These are phyloP conservation scores for Campopleginae sp. DNA, from an alignment of 2,888 invertebrate genomes.

Conservation along the genomic window DNA sequence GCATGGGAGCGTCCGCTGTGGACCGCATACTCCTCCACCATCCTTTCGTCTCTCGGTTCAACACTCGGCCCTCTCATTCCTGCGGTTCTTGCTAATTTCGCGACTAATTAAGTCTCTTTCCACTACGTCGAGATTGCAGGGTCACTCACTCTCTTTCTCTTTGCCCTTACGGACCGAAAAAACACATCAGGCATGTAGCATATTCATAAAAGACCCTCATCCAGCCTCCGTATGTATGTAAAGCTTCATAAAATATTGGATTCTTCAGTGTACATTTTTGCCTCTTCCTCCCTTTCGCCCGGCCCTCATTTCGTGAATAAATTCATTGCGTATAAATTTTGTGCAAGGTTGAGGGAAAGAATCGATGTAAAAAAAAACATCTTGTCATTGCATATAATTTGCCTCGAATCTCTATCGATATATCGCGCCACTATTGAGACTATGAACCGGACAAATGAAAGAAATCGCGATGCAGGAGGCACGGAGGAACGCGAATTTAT, in stretches of 20 bases:
- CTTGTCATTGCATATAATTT: not conserved
- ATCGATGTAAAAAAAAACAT: not conserved
- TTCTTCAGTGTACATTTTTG: not conserved
- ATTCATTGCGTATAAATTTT: not conserved
- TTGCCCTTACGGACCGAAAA: not conserved
- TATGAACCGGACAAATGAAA: not conserved
- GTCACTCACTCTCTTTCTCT: slow-evolving; percentile 19
- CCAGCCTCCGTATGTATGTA: not conserved
- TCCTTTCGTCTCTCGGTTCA: slow-evolving; percentile 34
- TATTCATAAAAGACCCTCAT: not conserved
- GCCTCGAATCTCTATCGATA: not conserved
- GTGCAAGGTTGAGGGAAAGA: not conserved
- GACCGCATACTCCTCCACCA: slow-evolving; percentile 13
- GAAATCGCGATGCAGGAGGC: not conserved
- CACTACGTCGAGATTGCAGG: slow-evolving; percentile 68
- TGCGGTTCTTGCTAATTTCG: slow-evolving; percentile 75
- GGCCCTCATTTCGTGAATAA: not conserved
- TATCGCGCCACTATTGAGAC: slow-evolving; percentile 9
- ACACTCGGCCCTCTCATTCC: slow-evolving; percentile 52
- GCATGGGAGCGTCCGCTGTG: slow-evolving; percentile 43
- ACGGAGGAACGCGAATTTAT: slow-evolving; percentile 19
- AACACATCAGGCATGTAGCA: not conserved
- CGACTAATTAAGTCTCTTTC: slow-evolving; percentile 76
- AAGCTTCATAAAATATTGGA: not conserved
- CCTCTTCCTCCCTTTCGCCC: not conserved